Conservation (phyloP, 1,140 invertebrate genomes). For the Platyura marginata region DNA sequence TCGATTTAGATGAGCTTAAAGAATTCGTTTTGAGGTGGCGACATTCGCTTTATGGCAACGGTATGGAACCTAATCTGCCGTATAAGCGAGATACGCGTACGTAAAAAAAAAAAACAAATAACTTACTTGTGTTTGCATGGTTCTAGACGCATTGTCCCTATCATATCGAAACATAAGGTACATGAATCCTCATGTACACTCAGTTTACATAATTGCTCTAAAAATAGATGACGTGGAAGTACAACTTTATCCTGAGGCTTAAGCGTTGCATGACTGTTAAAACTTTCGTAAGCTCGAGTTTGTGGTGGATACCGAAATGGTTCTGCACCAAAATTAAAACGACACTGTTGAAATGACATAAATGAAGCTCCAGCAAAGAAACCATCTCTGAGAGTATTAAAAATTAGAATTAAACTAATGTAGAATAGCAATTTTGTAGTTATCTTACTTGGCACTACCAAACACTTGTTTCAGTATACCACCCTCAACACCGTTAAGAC, state of each 20-base stretch:
- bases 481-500: conserved; percentile 58
- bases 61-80: not conserved
- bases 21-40: not conserved
- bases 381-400: conserved; percentile 37
- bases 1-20: conserved; percentile 1
- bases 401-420: too few relatives aligned
- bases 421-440: too few relatives aligned
- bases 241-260: conserved; percentile 44
- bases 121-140: conserved; percentile 67
- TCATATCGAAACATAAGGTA: conserved; percentile 70
- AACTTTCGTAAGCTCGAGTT: conserved; percentile 42
- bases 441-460: conserved; percentile 53
- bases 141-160: conserved; percentile 48
- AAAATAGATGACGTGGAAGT: conserved; percentile 51
- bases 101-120: not conserved
- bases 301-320: conserved; percentile 64
- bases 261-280: conserved; percentile 60
- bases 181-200: conserved; percentile 72
- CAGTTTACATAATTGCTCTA: conserved; percentile 50
- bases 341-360: conserved; percentile 90
- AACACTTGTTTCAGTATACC: conserved; percentile 56
- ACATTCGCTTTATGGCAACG: conserved; percentile 4
- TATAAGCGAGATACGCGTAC: not conserved
- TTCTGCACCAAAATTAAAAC: conserved; percentile 79
- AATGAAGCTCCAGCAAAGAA: conserved; percentile 90